phyloP scores from a whole-genome alignment of 2,113 vertebrate genomes.

The Scytalopus superciliaris region DNA sequence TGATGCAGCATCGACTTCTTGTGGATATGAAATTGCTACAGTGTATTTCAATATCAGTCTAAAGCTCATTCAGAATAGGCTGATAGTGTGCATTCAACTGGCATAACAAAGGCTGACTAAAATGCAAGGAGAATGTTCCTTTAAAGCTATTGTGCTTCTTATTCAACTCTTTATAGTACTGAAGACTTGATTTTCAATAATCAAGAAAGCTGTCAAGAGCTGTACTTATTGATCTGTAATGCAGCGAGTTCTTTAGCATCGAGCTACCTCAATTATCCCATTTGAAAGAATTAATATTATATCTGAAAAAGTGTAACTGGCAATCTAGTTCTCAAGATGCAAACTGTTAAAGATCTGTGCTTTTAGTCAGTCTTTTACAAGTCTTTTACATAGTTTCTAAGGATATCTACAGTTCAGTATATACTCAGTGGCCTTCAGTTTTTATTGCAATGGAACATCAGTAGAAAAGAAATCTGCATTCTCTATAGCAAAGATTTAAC shows the following conservation, averaged over 20 bases:
- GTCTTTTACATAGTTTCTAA: background rate
- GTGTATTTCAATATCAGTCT: background rate
- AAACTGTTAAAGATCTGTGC: background rate
- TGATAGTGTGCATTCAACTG: background rate
- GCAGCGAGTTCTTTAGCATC: background rate
- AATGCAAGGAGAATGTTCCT: background rate
- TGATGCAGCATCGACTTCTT: background rate
- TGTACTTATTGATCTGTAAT: background rate
- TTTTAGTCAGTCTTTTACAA: background rate
- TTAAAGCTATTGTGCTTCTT: background rate
- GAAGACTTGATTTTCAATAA: background rate
- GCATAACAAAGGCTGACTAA: constrained; percentile 27
- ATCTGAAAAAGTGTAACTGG: background rate
- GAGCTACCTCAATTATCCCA: background rate
- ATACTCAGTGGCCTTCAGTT: background rate
- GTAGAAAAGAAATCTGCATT: background rate
- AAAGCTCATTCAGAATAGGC: background rate
- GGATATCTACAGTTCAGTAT: background rate
- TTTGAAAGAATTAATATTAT: background rate
- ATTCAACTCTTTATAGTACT: background rate
- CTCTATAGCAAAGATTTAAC: background rate
- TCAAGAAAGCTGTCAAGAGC: background rate
- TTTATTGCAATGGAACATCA: background rate
- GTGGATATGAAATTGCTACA: background rate
- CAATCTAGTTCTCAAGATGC: background rate